Base-by-base conservation (phyloP, 2,888 invertebrate species). In the Oscheius onirici region DNA sequence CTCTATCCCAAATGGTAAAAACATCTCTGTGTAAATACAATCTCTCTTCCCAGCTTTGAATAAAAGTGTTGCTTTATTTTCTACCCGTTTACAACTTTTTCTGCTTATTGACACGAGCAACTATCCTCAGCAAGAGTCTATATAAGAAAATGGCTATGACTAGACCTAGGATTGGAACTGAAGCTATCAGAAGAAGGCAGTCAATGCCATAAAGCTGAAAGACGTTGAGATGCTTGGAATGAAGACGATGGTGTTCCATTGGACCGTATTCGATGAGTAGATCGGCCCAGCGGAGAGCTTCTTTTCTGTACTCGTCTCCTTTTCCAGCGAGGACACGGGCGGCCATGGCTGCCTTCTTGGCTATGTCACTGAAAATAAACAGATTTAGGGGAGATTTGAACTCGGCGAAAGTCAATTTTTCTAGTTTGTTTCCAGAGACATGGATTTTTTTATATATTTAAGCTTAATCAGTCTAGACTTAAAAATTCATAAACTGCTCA, bases 1-100 rank as follows among this genome's bases (percentile, higher is more conserved):
- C 69, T 87, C 61, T 75, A 80, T 24, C 84, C 86, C 5, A 80
- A 82, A 51, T 87, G 87, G 87, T 87, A 73, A 72, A 65, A n/a
- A n/a, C n/a, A 55, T 46, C 46, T 46, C 46, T 46, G n/a, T 17
- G n/a, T 46, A 46, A 3, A 17, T 5, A 46, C 13, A 46, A 3
- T 46, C 3, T 17, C 5, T 46, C 20, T 5, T 13, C 13, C 20
- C 20, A 20, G 20, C n/a, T 51, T 24, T 22, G 1, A 22, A 51
- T 51, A 22, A 22, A 51, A 22, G n/a, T 51, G 22, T 20, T 51
- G 22, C 51, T 20, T 24, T 22, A 17, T 46, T 46, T 46, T 11
- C 3, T 5, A 46, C 20, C 28, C 28, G 15, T 13, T 55, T 26
- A 55, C 55, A 55, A 28, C n/a, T 55, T 55, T n/a, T 55, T 55